These are phyloP conservation scores for Himalopsyche anomala DNA, from an alignment of 2,888 invertebrate species.

Conservation along the genomic window DNA sequence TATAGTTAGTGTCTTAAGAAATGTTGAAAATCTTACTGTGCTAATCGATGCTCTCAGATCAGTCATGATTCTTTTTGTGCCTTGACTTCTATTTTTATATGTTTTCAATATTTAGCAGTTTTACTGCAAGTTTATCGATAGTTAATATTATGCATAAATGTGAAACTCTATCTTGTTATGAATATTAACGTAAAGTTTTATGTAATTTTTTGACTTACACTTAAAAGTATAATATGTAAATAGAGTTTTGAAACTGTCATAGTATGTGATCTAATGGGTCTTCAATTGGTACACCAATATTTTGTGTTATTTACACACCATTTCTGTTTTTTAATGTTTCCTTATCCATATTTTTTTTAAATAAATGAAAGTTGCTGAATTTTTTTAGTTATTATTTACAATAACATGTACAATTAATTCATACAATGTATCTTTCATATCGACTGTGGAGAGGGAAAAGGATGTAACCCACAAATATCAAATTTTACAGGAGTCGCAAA, in stretches of 20 bases:
- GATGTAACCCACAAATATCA: no score
- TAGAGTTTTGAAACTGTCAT: neutral
- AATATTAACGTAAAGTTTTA: neutral
- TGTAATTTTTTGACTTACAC: neutral
- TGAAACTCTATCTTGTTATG: neutral
- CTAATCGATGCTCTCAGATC: neutral
- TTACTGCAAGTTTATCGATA: neutral
- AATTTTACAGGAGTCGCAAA: no score
- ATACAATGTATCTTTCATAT: no score
- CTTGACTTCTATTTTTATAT: neutral
- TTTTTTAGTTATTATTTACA: neutral
- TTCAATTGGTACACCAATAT: neutral
- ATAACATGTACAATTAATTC: no score
- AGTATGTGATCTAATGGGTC: neutral
- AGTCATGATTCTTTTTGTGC: neutral
- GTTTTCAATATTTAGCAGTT: conserved; percentile 1
- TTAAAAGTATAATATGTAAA: neutral
- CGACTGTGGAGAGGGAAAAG: no score
- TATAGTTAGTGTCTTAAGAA: no score
- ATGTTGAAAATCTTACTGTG: no score
- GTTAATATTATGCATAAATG: neutral
- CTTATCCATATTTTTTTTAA: conserved; percentile 1
- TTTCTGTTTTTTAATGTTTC: conserved; percentile 11
- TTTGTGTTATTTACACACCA: conserved; percentile 8
- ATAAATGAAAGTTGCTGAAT: neutral